Base-by-base conservation (phyloP, 2,797 vertebrate genomes). In the Scyliorhinus canicula region DNA sequence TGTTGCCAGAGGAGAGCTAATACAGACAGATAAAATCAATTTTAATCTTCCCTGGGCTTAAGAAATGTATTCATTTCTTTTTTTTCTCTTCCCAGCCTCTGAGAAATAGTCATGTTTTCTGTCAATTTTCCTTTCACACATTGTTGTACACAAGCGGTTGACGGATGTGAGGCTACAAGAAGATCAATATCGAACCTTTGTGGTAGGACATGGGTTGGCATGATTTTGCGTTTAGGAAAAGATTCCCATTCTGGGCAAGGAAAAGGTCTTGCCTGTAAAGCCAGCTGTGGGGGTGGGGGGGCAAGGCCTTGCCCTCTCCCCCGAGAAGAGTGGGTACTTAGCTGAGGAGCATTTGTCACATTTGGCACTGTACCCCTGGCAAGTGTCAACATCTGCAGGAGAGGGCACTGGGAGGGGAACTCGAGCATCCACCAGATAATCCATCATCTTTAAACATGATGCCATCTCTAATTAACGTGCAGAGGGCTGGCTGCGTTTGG, bases 1-100 rank as follows among this genome's bases (percentile, higher is more conserved):
- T 91, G 88, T 91, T 65, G 88, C 88, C 63, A 63, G 57, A 24
- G n/a, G n/a, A 65, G 21, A 91, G 35, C n/a, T 91, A 91, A 63
- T 91, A 65, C 88, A 65, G 65, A 91, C 35, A 44, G 88, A 91
- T 91, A 65, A 91, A 91, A 91, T 91, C 88, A 91, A 91, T 91
- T 91, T 65, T 65, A 91, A 91, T 91, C 88, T 91, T 91, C 88
- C 88, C 24, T 60, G 60, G 60, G 88, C 88, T 91, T 91, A 91
- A 91, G 88, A 65, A 91, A 40, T 91, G 88, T 63, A 88, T 88
- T 88, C 85, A 57, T 63, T 91, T 91, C 21, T 91, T 40, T 40
- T 90, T 65, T 77, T 40, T 57, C 4, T 44, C 57, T 40, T 57
- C 35, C 79, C 57, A 65, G 57, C 57, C 40, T 63, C 88, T 44